Conservation (phyloP, 1,140 invertebrate species). For the Tyrophagus putrescentiae region DNA sequence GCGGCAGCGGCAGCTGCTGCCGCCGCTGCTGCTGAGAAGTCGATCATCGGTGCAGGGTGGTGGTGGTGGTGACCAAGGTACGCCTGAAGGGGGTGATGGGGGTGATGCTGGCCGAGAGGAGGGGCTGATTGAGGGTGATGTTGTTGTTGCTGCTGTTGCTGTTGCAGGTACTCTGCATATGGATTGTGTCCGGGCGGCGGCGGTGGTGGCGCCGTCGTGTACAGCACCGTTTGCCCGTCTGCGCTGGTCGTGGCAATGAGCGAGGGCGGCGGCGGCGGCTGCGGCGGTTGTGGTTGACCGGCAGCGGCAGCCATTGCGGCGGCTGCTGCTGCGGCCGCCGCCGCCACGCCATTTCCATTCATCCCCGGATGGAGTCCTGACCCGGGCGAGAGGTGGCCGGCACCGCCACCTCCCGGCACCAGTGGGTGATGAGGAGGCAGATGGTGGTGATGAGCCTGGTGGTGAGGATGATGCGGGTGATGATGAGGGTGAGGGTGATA, state of each 20-base stretch:
- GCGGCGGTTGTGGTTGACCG: background rate
- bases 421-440: background rate
- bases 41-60: background rate
- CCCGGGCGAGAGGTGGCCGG: background rate
- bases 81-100: background rate
- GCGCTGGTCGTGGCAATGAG: background rate
- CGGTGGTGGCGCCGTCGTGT: background rate
- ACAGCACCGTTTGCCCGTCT: background rate
- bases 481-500: background rate
- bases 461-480: background rate
- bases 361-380: background rate
- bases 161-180: too few relatives aligned
- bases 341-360: slow-evolving; percentile 2
- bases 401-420: background rate
- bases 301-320: background rate
- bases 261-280: background rate
- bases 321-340: background rate
- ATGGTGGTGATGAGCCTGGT: background rate
- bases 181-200: background rate
- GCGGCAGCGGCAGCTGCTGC: slow-evolving; percentile 8
- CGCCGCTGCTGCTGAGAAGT: background rate
- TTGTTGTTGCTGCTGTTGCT: too few relatives aligned
- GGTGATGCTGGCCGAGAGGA: background rate
- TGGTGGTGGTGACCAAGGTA: background rate
- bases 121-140: too few relatives aligned